Evolutionary conservation across 2,888 invertebrate genomes (phyloP).

Genomic region (Platynereis dumerilii): DNA sequence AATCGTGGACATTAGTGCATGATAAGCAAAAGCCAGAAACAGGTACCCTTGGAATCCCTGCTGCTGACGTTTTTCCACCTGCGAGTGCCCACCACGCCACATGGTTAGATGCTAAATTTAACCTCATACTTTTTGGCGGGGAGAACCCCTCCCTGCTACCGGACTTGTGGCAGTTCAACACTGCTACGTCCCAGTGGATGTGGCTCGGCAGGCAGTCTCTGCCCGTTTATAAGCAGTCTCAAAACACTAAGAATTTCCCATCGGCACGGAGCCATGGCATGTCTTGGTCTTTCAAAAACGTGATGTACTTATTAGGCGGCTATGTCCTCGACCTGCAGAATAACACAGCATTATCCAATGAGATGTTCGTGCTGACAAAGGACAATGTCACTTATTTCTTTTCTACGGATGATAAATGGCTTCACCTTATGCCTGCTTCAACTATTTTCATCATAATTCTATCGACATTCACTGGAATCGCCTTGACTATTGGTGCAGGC

Average conservation of each 20-base stretch:
- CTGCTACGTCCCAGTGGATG: neutral
- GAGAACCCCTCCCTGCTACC: slow-evolving; percentile 7
- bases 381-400: slow-evolving; percentile 3
- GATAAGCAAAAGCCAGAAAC: neutral
- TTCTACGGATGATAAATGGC: slow-evolving; percentile 13
- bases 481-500: slow-evolving; percentile 12
- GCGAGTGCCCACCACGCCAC: slow-evolving; percentile 13
- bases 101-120: slow-evolving; percentile 13
- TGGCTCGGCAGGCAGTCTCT: slow-evolving; percentile 6
- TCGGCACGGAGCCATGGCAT: slow-evolving; percentile 14
- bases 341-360: slow-evolving; percentile 19
- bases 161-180: slow-evolving; percentile 20
- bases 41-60: neutral
- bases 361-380: slow-evolving; percentile 13
- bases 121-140: slow-evolving; percentile 21
- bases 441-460: slow-evolving; percentile 15
- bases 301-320: slow-evolving; percentile 21
- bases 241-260: slow-evolving; percentile 13
- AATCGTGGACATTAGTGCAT: neutral
- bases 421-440: slow-evolving; percentile 10
- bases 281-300: slow-evolving; percentile 11
- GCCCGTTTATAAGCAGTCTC: neutral
- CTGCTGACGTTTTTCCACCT: neutral
- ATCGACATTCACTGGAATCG: slow-evolving; percentile 15
- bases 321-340: slow-evolving; percentile 14